Evolutionary conservation across 2,888 invertebrate species (phyloP).

Genomic region (Phortica okadai): DNA sequence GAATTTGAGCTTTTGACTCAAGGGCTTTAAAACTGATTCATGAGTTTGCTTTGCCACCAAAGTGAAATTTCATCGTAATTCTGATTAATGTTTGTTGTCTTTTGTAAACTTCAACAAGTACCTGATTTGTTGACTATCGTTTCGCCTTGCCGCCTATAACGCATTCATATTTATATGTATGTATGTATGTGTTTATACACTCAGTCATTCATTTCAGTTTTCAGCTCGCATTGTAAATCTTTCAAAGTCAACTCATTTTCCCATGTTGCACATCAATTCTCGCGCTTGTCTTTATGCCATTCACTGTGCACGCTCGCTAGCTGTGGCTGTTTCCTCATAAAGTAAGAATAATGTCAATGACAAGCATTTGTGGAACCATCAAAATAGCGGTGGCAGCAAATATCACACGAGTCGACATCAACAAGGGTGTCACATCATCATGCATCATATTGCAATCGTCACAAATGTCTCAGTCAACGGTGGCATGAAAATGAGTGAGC

Average conservation of each 20-base stretch:
- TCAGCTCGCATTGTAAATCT: slow-evolving; percentile 57
- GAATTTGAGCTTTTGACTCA: neutral
- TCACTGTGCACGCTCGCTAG: neutral
- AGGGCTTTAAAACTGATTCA: neutral
- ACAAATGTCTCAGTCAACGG: slow-evolving; percentile 41
- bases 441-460: slow-evolving; percentile 68
- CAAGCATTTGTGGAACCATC: slow-evolving; percentile 23
- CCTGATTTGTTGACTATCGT: slow-evolving; percentile 29
- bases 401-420: slow-evolving; percentile 21
- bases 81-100: slow-evolving; percentile 34
- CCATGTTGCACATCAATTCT: slow-evolving; percentile 69
- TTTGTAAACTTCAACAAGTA: slow-evolving; percentile 36
- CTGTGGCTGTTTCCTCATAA: slow-evolving; percentile 5
- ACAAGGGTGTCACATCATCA: slow-evolving; percentile 41
- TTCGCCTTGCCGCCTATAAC: neutral
- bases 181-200: slow-evolving; percentile 51
- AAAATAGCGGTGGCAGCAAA: neutral
- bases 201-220: slow-evolving; percentile 52
- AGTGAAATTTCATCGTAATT: neutral
- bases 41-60: neutral
- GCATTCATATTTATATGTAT: neutral
- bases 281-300: slow-evolving; percentile 41
- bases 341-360: slow-evolving; percentile 31
- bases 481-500: neutral
- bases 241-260: slow-evolving; percentile 64